Evolutionary conservation across 2,888 invertebrate species (phyloP).

Genomic region (Ophraella communa): DNA sequence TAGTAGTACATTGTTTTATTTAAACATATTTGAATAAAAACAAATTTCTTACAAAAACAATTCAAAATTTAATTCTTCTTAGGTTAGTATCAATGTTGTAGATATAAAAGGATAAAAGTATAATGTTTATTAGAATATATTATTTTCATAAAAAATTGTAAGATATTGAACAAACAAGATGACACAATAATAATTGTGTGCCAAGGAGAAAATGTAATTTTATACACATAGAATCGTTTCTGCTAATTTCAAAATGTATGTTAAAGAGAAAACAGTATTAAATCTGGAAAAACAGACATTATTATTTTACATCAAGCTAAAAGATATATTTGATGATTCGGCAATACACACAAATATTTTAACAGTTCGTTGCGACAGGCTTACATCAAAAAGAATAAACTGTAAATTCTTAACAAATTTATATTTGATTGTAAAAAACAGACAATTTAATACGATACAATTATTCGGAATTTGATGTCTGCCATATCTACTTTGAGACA

Average conservation of each 20-base stretch:
- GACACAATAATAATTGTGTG: neutral
- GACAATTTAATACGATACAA: neutral
- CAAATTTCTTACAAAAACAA: no score
- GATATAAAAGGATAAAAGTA: no score
- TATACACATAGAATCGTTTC: neutral
- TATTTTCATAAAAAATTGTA: no score
- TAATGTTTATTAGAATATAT: no score
- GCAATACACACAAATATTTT: neutral
- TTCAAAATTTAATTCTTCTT: no score
- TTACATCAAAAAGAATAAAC: neutral
- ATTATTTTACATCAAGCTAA: conserved; percentile 21
- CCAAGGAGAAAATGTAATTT: neutral
- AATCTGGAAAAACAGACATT: conserved; percentile 13
- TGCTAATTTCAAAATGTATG: neutral
- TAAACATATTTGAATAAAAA: no score
- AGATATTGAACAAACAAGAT: neutral
- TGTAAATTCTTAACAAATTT: neutral
- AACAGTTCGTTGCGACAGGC: neutral
- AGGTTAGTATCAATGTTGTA: neutral
- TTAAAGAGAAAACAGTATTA: conserved; percentile 10
- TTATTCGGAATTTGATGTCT: neutral
- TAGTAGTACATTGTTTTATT: no score
- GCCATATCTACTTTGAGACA: neutral
- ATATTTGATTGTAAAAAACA: no score
- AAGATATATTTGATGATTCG: conserved; percentile 9